Conservation (phyloP, 2,888 invertebrate species). For the Himalopsyche kuldschensis region DNA sequence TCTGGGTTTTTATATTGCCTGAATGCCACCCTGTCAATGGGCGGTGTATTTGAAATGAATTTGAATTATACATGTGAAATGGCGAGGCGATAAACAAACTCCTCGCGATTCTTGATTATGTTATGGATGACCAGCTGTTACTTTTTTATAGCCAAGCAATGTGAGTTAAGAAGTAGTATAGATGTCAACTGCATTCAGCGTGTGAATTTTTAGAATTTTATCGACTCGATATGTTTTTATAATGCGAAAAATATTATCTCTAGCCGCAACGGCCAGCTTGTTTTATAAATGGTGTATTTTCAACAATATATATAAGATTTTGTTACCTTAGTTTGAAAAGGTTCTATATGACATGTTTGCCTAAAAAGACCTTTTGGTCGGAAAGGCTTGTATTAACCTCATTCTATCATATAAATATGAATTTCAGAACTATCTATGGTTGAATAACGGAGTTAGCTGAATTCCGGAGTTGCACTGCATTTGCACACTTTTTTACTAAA, state of each 20-base stretch:
- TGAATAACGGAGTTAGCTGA: too few species aligned
- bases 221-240: background rate
- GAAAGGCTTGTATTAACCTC: too few species aligned
- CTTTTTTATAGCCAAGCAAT: background rate
- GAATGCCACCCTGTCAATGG: background rate
- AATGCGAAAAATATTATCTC: background rate
- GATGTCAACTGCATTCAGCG: background rate
- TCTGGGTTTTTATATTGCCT: background rate
- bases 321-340: too few species aligned
- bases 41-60: background rate
- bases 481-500: too few species aligned
- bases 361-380: too few species aligned
- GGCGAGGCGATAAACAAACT: background rate
- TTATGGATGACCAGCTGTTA: background rate
- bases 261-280: too few species aligned
- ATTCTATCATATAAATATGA: too few species aligned
- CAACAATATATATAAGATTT: too few species aligned
- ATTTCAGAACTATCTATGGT: too few species aligned
- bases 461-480: too few species aligned
- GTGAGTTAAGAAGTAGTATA: background rate
- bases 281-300: too few species aligned
- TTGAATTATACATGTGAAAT: background rate
- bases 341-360: too few species aligned
- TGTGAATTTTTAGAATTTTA: background rate
- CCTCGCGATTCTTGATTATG: background rate